phyloP scores from a whole-genome alignment of 2,888 invertebrate genomes.

The Synergus itoensis region DNA sequence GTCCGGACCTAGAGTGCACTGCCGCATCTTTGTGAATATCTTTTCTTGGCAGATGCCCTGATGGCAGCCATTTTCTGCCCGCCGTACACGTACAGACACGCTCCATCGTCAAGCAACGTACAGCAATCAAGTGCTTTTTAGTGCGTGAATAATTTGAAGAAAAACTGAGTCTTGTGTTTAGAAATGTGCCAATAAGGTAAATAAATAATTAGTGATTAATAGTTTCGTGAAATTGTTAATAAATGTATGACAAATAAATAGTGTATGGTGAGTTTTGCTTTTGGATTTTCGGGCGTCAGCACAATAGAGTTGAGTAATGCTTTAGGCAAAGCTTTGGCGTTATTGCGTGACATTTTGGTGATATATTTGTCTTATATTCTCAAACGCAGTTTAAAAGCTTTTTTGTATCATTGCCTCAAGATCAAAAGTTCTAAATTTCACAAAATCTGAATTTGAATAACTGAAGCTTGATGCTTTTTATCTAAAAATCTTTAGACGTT shows the following conservation, averaged over 20 bases:
- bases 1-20: too few species aligned
- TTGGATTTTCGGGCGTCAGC: slow-evolving; percentile 8
- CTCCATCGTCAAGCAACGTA: too few species aligned
- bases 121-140: neutral
- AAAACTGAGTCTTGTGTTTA: slow-evolving; percentile 52
- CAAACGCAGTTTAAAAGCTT: slow-evolving; percentile 30
- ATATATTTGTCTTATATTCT: slow-evolving; percentile 40
- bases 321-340: neutral
- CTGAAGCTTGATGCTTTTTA: too few species aligned
- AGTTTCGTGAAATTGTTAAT: slow-evolving; percentile 15
- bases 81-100: too few species aligned
- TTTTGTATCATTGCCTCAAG: neutral
- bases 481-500: too few species aligned
- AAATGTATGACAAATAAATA: neutral
- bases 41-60: too few species aligned
- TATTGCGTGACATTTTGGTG: neutral
- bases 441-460: neutral
- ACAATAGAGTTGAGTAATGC: slow-evolving; percentile 1
- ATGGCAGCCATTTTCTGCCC: too few species aligned
- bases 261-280: neutral
- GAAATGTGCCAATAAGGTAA: slow-evolving; percentile 62
- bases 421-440: neutral
- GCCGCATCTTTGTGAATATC: too few species aligned
- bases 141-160: slow-evolving; percentile 57
- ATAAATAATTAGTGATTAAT: slow-evolving; percentile 43